Conservation (phyloP, 2,888 invertebrate genomes). For the Gastrophysa polygoni region DNA sequence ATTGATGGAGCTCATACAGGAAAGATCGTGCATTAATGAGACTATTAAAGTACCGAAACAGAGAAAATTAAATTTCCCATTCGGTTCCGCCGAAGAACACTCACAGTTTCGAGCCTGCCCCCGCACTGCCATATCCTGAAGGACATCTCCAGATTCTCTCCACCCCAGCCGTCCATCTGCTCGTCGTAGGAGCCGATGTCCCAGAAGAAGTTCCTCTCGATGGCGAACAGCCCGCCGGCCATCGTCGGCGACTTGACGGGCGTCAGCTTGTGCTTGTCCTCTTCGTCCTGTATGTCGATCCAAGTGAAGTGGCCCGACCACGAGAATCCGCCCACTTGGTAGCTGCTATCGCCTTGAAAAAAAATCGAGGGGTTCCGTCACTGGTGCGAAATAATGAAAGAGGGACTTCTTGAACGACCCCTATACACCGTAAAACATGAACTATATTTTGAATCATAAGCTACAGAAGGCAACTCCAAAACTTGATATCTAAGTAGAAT, state of each 20-base stretch:
- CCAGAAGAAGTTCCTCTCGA: conserved; percentile 92
- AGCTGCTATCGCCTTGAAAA: conserved; percentile 57
- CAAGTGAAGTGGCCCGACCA: conserved; percentile 95
- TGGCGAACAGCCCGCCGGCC: conserved; percentile 98
- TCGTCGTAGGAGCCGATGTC: conserved; percentile 93
- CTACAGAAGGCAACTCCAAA: too few relatives aligned
- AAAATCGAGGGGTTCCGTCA: too few relatives aligned
- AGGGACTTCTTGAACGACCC: too few relatives aligned
- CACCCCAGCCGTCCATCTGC: conserved; percentile 97
- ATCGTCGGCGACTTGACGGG: conserved; percentile 91
- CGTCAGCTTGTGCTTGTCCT: conserved; percentile 65
- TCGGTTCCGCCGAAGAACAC: too few relatives aligned
- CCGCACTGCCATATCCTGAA: conserved; percentile 92
- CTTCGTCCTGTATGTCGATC: conserved; percentile 76
- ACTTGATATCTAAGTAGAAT: too few relatives aligned
- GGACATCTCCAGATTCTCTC: conserved; percentile 97
- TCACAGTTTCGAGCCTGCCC: conserved; percentile 86
- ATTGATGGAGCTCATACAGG: too few relatives aligned
- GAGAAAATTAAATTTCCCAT: too few relatives aligned
- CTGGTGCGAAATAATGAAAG: too few relatives aligned
- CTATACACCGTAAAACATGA: too few relatives aligned
- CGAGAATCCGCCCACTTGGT: conserved; percentile 80
- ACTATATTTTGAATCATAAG: too few relatives aligned
- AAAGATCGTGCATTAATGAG: too few relatives aligned
- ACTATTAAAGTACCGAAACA: too few relatives aligned